phyloP scores from a whole-genome alignment of 2,113 vertebrate genomes.

The Sardina pilchardus region DNA sequence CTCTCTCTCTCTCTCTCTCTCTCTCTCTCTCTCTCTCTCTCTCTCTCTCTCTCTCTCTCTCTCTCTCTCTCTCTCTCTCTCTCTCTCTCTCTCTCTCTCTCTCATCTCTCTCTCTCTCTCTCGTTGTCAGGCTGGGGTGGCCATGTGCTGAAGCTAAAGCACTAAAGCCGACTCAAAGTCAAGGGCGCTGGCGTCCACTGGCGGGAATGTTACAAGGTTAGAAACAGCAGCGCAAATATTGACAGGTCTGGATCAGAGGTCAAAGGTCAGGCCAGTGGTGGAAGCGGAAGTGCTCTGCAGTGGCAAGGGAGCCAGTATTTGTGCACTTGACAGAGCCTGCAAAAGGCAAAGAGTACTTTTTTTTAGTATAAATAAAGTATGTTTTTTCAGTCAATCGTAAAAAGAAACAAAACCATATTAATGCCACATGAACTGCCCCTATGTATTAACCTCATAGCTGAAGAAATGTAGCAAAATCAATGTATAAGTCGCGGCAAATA shows the following conservation, averaged over 20 bases:
- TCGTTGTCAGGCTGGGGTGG: neutral
- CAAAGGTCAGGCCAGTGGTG: constrained; percentile 1
- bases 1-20: neutral
- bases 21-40: too few relatives aligned
- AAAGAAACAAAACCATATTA: too few relatives aligned
- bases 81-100: neutral
- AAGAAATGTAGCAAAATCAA: too few relatives aligned
- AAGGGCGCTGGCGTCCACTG: neutral
- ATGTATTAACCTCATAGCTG: too few relatives aligned
- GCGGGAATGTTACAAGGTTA: neutral
- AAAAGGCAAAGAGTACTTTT: too few relatives aligned
- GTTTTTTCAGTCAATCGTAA: too few relatives aligned
- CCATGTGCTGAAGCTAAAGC: neutral
- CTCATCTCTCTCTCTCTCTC: neutral
- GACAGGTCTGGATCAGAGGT: constrained; percentile 13
- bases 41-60: neutral
- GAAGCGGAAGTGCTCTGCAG: neutral
- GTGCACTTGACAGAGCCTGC: neutral
- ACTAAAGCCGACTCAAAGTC: neutral
- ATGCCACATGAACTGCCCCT: too few relatives aligned
- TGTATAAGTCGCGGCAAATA: too few relatives aligned
- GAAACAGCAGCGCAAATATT: constrained; percentile 29
- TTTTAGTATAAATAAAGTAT: too few relatives aligned
- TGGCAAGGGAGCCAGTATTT: neutral
- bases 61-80: too few relatives aligned